phyloP scores from a whole-genome alignment of 2,797 vertebrate genomes.

The Chelmon rostratus region DNA sequence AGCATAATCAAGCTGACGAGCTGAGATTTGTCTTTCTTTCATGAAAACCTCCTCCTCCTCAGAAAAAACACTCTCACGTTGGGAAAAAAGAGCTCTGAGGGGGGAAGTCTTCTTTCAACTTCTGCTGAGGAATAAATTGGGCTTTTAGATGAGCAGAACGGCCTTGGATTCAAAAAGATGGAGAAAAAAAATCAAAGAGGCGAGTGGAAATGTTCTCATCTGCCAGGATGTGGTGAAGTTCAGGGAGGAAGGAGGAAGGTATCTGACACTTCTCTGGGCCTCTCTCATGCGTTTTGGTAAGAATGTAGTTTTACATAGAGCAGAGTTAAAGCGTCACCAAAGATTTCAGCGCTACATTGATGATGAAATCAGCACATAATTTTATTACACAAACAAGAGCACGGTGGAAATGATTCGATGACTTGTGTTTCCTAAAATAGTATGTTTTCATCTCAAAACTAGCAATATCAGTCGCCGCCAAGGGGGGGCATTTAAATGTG shows the following conservation, averaged over 20 bases:
- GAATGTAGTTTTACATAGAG: neutral
- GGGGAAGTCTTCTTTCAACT: constrained; percentile 58
- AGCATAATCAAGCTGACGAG: constrained; percentile 50
- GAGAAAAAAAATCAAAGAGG: constrained; percentile 41
- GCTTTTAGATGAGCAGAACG: constrained; percentile 58
- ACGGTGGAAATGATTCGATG: neutral
- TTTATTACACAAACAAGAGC: neutral
- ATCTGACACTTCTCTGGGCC: neutral
- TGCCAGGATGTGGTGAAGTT: constrained; percentile 39
- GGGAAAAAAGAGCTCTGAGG: constrained; percentile 19
- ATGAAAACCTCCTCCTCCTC: constrained; percentile 40
- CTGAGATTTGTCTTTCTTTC: constrained; percentile 54
- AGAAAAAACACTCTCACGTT: neutral
- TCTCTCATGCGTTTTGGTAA: constrained; percentile 2
- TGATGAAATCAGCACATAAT: neutral
- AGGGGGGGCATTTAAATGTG: neutral
- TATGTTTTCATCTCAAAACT: neutral
- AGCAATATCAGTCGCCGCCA: neutral
- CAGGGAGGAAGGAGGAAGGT: constrained; percentile 11
- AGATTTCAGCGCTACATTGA: neutral
- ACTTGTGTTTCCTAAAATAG: neutral
- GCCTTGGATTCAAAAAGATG: constrained; percentile 55
- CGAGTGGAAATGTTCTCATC: constrained; percentile 50
- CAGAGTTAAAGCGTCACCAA: neutral
- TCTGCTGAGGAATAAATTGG: constrained; percentile 61